These are phyloP conservation scores for Hyperoplus lanceolatus DNA, from an alignment of 2,797 vertebrate genomes.

Conservation along the genomic window DNA sequence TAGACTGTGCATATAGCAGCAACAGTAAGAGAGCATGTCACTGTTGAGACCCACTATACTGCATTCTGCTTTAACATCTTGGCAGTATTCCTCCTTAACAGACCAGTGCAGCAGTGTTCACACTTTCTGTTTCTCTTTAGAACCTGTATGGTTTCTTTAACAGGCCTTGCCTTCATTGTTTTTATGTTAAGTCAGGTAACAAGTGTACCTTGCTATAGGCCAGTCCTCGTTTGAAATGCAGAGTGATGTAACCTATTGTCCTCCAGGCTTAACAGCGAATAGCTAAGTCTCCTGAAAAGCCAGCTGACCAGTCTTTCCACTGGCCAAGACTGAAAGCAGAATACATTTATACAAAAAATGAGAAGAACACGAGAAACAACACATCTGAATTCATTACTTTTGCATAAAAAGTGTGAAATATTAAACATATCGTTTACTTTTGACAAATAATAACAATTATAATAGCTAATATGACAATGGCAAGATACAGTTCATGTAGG, in stretches of 20 bases:
- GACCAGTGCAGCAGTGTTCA: conserved; percentile 9
- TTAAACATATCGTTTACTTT: background rate
- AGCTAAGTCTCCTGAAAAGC: conserved; percentile 1
- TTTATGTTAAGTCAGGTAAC: conserved; percentile 30
- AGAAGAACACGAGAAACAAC: background rate
- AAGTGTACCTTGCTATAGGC: conserved; percentile 45
- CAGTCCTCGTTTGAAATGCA: conserved; percentile 32
- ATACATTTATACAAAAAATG: background rate
- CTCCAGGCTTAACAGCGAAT: conserved; percentile 11
- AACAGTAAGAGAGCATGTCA: conserved; percentile 27
- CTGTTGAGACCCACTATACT: conserved; percentile 11
- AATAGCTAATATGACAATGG: background rate
- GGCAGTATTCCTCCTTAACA: background rate
- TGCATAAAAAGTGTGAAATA: background rate
- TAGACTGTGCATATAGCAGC: conserved; percentile 18
- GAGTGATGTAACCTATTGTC: conserved; percentile 50
- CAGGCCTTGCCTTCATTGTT: conserved; percentile 18
- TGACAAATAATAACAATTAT: background rate
- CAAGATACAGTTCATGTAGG: background rate
- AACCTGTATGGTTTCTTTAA: conserved; percentile 14
- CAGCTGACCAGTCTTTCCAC: background rate
- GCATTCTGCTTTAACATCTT: background rate
- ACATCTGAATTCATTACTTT: too few relatives aligned
- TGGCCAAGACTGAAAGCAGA: background rate
- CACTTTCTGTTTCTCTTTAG: conserved; percentile 11